phyloP scores from a whole-genome alignment of 2,888 invertebrate species.

The Eupithecia pulchellata region DNA sequence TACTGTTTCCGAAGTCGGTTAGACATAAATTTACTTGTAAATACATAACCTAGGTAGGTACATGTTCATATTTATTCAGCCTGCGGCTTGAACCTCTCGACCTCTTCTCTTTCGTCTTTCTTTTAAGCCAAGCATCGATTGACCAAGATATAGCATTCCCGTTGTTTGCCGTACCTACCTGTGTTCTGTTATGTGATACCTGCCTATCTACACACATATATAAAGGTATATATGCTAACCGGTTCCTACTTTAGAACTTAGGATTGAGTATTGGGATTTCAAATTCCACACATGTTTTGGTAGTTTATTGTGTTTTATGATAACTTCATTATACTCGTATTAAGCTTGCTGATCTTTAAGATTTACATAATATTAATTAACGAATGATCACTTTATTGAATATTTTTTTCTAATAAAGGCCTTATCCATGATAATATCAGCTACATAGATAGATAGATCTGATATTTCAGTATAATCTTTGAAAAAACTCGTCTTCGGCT shows the following conservation, averaged over 20 bases:
- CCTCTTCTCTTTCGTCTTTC: not conserved
- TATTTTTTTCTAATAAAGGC: no score
- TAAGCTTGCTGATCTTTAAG: not conserved
- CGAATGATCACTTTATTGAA: no score
- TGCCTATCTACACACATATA: not conserved
- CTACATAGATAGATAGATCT: no score
- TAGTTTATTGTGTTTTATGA: not conserved
- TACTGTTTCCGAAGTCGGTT: no score
- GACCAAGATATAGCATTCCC: not conserved
- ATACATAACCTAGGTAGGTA: not conserved
- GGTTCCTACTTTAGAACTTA: not conserved
- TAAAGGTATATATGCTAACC: not conserved
- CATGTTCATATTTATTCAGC: not conserved
- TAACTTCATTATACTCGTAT: not conserved
- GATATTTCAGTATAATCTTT: no score
- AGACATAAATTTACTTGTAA: not conserved
- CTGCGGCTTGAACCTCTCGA: not conserved
- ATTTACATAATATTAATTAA: not conserved
- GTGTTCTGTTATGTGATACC: not conserved
- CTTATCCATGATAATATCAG: no score
- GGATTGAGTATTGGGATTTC: not conserved
- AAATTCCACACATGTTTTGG: not conserved
- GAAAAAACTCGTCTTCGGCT: no score
- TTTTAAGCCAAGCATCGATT: slow-evolving; percentile 2
- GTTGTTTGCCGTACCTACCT: not conserved